Conservation (phyloP, 2,797 vertebrate species). For the Mormyrus hasselquistii region DNA sequence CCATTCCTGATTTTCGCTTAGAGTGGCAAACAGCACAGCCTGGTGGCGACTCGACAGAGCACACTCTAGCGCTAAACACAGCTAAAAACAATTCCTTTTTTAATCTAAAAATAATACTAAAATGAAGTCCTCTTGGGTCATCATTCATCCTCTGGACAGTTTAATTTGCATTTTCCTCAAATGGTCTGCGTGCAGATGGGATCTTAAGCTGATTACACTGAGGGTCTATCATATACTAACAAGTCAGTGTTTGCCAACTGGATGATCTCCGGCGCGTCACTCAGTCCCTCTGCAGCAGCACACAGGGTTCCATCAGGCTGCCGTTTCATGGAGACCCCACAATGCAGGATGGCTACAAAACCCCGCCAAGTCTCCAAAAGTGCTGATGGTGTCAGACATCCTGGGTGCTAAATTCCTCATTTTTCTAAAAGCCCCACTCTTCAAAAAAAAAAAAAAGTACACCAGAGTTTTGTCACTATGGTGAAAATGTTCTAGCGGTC, state of each 20-base stretch:
- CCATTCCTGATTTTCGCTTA: background rate
- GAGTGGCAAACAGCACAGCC: constrained; percentile 31
- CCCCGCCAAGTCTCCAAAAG: background rate
- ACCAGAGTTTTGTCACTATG: background rate
- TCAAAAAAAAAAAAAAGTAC: background rate
- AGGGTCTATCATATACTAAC: background rate
- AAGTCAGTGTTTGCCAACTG: background rate
- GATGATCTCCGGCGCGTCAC: background rate
- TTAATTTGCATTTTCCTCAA: background rate
- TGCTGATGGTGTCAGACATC: background rate
- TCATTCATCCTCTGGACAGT: background rate
- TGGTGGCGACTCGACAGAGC: constrained; percentile 25
- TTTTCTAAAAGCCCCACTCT: background rate
- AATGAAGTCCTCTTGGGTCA: background rate
- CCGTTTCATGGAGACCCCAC: background rate
- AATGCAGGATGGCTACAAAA: background rate
- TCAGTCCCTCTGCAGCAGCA: background rate
- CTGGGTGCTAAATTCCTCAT: constrained; percentile 3
- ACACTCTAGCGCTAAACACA: background rate
- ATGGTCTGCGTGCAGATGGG: background rate
- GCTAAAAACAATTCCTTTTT: background rate
- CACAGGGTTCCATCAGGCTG: background rate
- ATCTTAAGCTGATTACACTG: background rate
- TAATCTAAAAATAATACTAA: background rate
- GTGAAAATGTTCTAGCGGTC: background rate